Percentiles rank a stretch among this genome's conserved stretches.
These are phyloP conservation scores for Perognathus longimembris DNA, from an alignment of 2,113 vertebrate genomes.

Conservation along the genomic window DNA sequence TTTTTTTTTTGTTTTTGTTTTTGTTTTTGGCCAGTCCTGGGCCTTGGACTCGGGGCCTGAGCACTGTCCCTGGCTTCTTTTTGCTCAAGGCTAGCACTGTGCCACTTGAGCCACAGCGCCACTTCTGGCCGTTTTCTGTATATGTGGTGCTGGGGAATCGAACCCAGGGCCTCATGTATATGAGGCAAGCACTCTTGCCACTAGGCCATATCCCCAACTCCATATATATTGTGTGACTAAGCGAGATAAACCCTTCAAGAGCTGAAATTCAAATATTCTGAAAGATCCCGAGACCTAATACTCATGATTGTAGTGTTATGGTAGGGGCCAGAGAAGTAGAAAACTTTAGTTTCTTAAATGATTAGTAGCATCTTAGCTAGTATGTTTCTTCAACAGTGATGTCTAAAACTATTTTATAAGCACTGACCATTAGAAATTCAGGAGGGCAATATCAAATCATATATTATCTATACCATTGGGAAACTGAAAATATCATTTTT, in stretches of 20 bases:
- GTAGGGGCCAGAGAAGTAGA: neutral
- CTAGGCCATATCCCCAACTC: too few species aligned
- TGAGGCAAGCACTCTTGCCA: too few species aligned
- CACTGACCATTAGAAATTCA: neutral
- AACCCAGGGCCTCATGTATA: too few species aligned
- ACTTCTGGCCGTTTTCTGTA: too few species aligned
- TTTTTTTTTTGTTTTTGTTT: too few species aligned
- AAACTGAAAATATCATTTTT: neutral
- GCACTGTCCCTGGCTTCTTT: too few species aligned
- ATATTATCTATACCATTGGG: neutral
- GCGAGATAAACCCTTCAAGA: neutral
- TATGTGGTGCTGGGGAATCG: too few species aligned
- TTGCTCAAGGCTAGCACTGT: too few species aligned
- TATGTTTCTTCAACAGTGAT: neutral
- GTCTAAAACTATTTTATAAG: neutral
- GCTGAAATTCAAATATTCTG: neutral
- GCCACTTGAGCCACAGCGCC: too few species aligned
- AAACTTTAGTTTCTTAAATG: neutral
- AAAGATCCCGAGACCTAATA: neutral
- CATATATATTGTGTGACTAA: neutral
- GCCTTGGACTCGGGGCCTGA: too few species aligned
- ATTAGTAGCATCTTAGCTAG: neutral
- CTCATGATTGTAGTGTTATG: neutral
- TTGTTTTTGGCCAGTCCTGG: too few species aligned
- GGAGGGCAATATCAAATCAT: neutral